Conservation (phyloP, 2,888 invertebrate species). For the Apamea crenata region DNA sequence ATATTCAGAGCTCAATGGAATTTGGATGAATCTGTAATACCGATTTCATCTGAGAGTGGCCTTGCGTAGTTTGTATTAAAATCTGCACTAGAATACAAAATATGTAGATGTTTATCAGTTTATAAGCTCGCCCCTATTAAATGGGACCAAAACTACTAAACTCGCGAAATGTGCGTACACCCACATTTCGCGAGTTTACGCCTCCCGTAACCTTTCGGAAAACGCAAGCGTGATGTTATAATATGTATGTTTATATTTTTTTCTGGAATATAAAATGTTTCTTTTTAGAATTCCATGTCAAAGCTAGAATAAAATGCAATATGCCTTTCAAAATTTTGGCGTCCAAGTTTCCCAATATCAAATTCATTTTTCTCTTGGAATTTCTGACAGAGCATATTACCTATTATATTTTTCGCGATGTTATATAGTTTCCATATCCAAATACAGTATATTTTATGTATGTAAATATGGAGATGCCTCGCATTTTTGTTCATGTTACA, state of each 20-base stretch:
- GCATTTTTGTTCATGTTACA: neutral
- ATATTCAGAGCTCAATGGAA: conserved; percentile 13
- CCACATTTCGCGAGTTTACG: neutral
- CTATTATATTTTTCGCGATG: conserved; percentile 1
- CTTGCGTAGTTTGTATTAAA: neutral
- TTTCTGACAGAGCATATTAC: conserved; percentile 6
- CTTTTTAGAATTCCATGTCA: neutral
- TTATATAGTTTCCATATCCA: conserved; percentile 2
- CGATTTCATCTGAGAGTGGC: neutral
- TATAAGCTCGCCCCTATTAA: neutral
- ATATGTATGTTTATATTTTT: neutral
- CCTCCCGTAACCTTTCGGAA: neutral
- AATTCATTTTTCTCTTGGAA: conserved; percentile 3
- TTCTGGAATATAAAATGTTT: neutral
- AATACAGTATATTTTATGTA: conserved; percentile 18
- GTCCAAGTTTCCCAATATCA: conserved; percentile 8
- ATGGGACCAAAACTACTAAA: neutral
- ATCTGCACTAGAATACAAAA: conserved; percentile 2
- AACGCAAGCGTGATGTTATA: too few species aligned
- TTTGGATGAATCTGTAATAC: conserved; percentile 5
- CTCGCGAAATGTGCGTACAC: neutral
- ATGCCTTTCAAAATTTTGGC: conserved; percentile 4
- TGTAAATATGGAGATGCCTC: conserved; percentile 10
- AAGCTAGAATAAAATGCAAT: conserved; percentile 1
- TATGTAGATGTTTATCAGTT: neutral